Evolutionary conservation across 2,888 invertebrate genomes (phyloP).

Genomic region (Syrista parreyssii): DNA sequence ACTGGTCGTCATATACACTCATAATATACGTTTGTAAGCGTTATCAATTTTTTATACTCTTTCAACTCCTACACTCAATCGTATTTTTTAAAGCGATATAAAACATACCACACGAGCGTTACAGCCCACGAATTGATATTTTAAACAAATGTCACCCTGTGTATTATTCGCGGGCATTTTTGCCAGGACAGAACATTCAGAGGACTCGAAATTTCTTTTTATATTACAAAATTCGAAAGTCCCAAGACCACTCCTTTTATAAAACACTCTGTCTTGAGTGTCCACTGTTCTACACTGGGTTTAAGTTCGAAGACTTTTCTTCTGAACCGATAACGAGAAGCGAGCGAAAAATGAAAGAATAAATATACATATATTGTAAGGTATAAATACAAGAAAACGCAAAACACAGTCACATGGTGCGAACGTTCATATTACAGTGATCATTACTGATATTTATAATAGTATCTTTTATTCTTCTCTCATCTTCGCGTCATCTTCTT

Average conservation of each 20-base stretch:
- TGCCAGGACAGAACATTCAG: neutral
- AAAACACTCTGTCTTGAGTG: neutral
- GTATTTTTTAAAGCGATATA: slow-evolving; percentile 20
- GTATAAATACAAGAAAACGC: neutral
- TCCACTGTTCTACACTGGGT: neutral
- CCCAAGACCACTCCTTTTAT: neutral
- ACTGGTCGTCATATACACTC: neutral
- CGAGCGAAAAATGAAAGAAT: neutral
- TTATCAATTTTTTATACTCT: neutral
- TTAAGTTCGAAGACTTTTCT: neutral
- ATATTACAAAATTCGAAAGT: neutral
- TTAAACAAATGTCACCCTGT: neutral
- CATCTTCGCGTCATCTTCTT: neutral
- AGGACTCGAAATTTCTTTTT: neutral
- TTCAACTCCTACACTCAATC: neutral
- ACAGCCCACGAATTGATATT: neutral
- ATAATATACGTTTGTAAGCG: neutral
- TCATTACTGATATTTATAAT: neutral
- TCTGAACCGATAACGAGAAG: neutral
- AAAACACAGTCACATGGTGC: neutral
- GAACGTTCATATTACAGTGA: neutral
- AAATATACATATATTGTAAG: slow-evolving; percentile 1
- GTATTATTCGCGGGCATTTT: neutral
- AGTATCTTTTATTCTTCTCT: neutral
- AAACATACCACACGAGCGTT: slow-evolving; percentile 4